Evolutionary conservation across 2,797 vertebrate species (phyloP).

Genomic region (Neoniphon sammara): DNA sequence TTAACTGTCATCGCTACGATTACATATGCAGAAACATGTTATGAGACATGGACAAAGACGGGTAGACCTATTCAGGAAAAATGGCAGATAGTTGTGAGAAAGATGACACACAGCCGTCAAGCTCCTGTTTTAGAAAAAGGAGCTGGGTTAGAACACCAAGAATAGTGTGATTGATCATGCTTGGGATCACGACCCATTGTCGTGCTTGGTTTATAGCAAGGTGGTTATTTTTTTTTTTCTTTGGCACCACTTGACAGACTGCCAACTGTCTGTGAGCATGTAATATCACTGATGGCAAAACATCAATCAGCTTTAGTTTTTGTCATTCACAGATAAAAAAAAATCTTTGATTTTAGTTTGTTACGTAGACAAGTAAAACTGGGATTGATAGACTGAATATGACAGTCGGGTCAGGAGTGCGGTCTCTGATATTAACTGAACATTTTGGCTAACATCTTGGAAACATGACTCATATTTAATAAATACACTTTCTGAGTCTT

Average conservation of each 20-base stretch:
- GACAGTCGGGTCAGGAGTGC: background rate
- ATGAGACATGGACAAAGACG: conserved; percentile 91
- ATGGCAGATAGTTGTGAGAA: conserved; percentile 62
- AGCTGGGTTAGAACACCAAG: conserved; percentile 83
- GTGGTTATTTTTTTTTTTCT: conserved; percentile 53
- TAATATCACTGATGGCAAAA: background rate
- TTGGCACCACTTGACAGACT: conserved; percentile 8
- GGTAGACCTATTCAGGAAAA: conserved; percentile 88
- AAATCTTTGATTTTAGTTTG: conserved; percentile 2
- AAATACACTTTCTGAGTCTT: background rate
- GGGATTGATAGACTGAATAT: background rate
- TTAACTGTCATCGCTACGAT: conserved; percentile 94
- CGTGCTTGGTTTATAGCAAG: conserved; percentile 24
- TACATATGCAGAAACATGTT: conserved; percentile 93
- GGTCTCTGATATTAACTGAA: background rate
- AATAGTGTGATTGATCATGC: conserved; percentile 37
- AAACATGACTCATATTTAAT: background rate
- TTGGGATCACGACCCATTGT: conserved; percentile 11
- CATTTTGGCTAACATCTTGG: background rate
- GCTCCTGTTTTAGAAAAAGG: conserved; percentile 85
- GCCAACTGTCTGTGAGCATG: background rate
- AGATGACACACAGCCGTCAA: conserved; percentile 81
- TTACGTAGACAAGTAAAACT: background rate
- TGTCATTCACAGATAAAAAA: background rate
- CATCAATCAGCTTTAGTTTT: conserved; percentile 1